Evolutionary conservation across 2,888 invertebrate genomes (phyloP).

Genomic region (Steinernema scapterisci): DNA sequence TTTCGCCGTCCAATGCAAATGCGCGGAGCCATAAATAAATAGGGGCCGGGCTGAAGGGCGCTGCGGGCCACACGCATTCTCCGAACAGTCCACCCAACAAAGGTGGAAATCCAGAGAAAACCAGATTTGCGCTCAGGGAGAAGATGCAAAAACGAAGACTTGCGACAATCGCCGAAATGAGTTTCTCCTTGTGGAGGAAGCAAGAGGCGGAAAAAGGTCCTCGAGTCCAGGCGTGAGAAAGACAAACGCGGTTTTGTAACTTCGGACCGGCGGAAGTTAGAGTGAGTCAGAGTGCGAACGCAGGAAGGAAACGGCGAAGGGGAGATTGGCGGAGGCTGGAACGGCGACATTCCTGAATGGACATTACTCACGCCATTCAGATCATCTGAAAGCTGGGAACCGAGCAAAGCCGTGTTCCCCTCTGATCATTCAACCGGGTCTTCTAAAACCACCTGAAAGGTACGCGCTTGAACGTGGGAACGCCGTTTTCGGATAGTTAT

Average conservation of each 20-base stretch:
- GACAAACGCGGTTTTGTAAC: conserved; percentile 8
- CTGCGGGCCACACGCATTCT: conserved; percentile 24
- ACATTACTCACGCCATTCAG: neutral
- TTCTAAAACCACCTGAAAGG: too few species aligned
- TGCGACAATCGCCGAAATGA: conserved; percentile 27
- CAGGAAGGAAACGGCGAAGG: neutral
- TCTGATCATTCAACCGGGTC: too few species aligned
- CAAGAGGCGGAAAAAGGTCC: neutral
- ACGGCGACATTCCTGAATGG: neutral
- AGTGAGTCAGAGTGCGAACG: neutral
- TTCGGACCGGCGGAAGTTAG: neutral
- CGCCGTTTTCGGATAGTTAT: too few species aligned
- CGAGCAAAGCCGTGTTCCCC: too few species aligned
- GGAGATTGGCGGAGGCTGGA: too few species aligned
- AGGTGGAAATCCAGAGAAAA: neutral
- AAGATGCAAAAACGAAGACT: neutral
- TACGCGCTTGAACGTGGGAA: too few species aligned
- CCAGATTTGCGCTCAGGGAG: neutral
- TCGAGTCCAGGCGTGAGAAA: conserved; percentile 12
- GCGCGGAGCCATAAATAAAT: neutral
- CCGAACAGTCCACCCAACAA: neutral
- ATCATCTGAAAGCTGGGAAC: too few species aligned
- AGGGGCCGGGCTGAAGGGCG: neutral
- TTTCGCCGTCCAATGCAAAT: conserved; percentile 19
- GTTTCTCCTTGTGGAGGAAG: neutral